Base-by-base conservation (phyloP, 2,888 invertebrate genomes). In the Andrena fulva region DNA sequence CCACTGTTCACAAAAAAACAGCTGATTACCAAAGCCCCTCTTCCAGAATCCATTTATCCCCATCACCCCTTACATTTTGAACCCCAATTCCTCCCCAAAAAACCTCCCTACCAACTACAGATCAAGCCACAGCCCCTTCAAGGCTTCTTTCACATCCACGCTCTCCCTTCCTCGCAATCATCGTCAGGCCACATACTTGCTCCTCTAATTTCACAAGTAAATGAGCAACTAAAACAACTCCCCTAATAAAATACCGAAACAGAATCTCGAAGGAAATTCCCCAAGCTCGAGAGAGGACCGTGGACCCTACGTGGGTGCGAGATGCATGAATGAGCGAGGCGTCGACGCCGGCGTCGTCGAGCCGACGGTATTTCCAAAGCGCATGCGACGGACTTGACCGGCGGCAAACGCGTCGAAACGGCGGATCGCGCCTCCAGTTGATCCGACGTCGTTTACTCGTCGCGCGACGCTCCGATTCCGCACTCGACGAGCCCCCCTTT, bases 331-430 rank as follows among this genome's bases (percentile, higher is more conserved):
- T 56, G 68, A 63, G 72, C 60, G 71, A 24, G 71, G 35, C 63
- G 62, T 20, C 67, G 75, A 4, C 68, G 75, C 48, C 75, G 71
- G 31, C 59, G 35, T n/a, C 79, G 78, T n/a, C 59, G 78, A 69
- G 29, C 67, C 59, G 60, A 33, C 59, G 62, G 33, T 54, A 67
- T 73, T 60, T 60, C 54, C 71, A 85, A 74, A 70, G 90, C 90
- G 90, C 90, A 90, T 90, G 90, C 90, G 90, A 84, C n/a, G 50
- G 29, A 85, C 73, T 85, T 82, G 85, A 82, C 62, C 78, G 80
- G 76, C 71, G 80, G 80, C 73, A 77, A 79, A 78, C 63, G 79
- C 80, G 70, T 59, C 80, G 74, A 31, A 56, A 50, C 42, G 31
- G 74, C 52, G 66, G 66, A 63, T 56, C 72, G 68, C 67, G 82